Conservation (phyloP, 2,888 invertebrate genomes). For the Cerastoderma edule region DNA sequence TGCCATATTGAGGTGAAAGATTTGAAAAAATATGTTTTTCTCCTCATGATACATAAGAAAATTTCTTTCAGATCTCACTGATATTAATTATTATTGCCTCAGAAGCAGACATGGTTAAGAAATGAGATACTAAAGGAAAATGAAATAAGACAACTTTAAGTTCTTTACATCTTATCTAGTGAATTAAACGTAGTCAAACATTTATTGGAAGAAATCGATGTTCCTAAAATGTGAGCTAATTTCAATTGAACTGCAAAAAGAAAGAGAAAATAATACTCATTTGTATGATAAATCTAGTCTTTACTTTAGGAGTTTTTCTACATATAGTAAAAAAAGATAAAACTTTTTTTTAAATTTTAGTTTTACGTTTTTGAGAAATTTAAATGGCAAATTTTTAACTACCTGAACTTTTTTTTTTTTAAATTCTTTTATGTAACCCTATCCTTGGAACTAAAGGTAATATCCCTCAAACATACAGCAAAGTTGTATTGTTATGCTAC, state of each 20-base stretch:
- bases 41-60: too few relatives aligned
- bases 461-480: slow-evolving; percentile 6
- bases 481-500: too few relatives aligned
- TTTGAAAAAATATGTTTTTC: too few relatives aligned
- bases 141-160: too few relatives aligned
- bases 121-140: too few relatives aligned
- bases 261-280: not conserved
- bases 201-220: too few relatives aligned
- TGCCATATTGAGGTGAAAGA: too few relatives aligned
- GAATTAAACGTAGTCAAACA: too few relatives aligned
- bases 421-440: not conserved
- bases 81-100: too few relatives aligned
- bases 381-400: not conserved
- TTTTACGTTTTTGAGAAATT: slow-evolving; percentile 9
- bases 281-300: not conserved
- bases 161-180: too few relatives aligned
- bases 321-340: not conserved
- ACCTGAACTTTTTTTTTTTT: not conserved
- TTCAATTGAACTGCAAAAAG: not conserved
- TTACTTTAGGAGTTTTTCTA: not conserved
- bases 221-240: not conserved
- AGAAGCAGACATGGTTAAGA: too few relatives aligned
- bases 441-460: not conserved
- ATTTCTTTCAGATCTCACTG: too few relatives aligned
- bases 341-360: not conserved